Evolutionary conservation across 1,140 invertebrate species (phyloP).

Genomic region (Ips typographus): DNA sequence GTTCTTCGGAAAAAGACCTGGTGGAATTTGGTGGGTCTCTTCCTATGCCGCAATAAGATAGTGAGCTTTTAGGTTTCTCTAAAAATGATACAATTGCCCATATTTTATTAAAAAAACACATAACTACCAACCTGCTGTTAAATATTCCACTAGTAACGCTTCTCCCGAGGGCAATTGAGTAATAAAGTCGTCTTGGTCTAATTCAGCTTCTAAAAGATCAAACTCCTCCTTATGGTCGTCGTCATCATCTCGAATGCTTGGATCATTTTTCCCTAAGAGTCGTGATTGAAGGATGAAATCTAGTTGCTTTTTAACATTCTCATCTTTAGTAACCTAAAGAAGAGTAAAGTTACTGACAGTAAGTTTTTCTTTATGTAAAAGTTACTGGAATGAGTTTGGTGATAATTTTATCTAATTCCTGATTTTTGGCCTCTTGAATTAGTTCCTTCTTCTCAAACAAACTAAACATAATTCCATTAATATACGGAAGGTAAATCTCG

Average conservation of each 20-base stretch:
- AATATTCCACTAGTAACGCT: constrained; percentile 16
- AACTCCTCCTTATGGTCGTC: constrained; percentile 22
- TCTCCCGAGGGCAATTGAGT: constrained; percentile 24
- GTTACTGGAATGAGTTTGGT: constrained; percentile 20
- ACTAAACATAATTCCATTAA: constrained; percentile 35
- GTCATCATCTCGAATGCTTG: constrained; percentile 1
- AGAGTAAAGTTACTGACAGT: background rate
- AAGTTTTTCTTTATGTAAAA: no score
- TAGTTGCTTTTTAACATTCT: constrained; percentile 24
- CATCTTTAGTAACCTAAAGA: constrained; percentile 24
- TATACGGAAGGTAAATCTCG: constrained; percentile 22
- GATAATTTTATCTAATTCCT: constrained; percentile 25
- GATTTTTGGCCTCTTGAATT: constrained; percentile 21
- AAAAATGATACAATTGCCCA: background rate
- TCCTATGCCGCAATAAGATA: background rate
- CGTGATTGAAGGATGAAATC: constrained; percentile 31
- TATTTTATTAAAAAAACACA: background rate
- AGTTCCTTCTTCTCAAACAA: constrained; percentile 30
- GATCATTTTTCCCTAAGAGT: constrained; percentile 17
- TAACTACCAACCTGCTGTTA: background rate
- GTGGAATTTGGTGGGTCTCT: constrained; percentile 7
- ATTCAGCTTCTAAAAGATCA: constrained; percentile 22
- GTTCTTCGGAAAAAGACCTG: constrained; percentile 19
- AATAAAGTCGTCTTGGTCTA: constrained; percentile 32
- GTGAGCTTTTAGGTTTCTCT: background rate